phyloP scores from a whole-genome alignment of 2,113 vertebrate genomes.

The Esox niger region DNA sequence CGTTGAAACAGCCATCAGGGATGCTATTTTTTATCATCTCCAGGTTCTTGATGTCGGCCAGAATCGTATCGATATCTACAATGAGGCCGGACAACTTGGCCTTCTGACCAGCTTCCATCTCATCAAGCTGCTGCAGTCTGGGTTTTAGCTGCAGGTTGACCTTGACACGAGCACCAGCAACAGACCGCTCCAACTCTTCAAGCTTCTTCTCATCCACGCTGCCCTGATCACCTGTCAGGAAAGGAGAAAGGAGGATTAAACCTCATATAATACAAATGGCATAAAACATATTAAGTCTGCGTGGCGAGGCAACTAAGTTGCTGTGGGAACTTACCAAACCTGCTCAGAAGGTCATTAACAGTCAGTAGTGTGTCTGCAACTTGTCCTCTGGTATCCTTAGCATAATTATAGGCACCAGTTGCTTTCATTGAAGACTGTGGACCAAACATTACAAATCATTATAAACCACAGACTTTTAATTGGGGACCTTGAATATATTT shows the following conservation, averaged over 20 bases:
- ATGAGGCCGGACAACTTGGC: conserved; percentile 62
- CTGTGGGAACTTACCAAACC: conserved; percentile 70
- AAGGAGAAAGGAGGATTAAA: neutral
- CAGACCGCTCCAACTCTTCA: conserved; percentile 50
- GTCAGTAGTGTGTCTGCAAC: conserved; percentile 65
- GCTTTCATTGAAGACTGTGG: conserved; percentile 49
- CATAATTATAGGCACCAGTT: conserved; percentile 49
- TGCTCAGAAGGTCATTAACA: conserved; percentile 71
- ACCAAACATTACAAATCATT: neutral
- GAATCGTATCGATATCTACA: conserved; percentile 75
- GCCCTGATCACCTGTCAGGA: conserved; percentile 65
- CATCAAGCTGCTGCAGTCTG: conserved; percentile 69
- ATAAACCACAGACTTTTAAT: neutral
- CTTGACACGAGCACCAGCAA: conserved; percentile 52
- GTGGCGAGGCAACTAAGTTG: too few species aligned
- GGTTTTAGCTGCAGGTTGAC: conserved; percentile 68
- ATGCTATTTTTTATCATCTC: conserved; percentile 77
- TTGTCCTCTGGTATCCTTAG: conserved; percentile 47
- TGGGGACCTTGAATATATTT: neutral
- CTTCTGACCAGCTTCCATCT: conserved; percentile 64
- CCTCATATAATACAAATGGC: neutral
- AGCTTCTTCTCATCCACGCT: conserved; percentile 71
- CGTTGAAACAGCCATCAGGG: conserved; percentile 84
- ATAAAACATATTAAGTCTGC: neutral
- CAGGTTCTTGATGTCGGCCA: conserved; percentile 84